Conservation (phyloP, 2,888 invertebrate species). For the Himalopsyche kuldschensis region DNA sequence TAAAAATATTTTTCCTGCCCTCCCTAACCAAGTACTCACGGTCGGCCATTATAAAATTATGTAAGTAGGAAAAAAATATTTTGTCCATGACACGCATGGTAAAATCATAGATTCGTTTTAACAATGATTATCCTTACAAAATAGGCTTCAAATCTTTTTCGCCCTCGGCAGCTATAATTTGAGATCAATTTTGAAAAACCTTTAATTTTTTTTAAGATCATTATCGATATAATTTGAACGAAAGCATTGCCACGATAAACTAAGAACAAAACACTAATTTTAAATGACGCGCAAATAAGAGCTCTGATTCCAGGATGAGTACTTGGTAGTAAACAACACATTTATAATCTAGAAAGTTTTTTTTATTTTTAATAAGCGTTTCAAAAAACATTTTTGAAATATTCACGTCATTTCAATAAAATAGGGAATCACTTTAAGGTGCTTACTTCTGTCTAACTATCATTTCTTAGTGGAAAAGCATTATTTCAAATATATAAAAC, state of each 20-base stretch:
- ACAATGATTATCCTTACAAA: conserved; percentile 7
- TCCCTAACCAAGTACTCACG: too few species aligned
- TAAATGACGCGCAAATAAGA: neutral
- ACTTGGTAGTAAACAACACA: neutral
- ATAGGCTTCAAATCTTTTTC: neutral
- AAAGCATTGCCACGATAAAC: neutral
- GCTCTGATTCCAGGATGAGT: neutral
- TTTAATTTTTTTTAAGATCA: conserved; percentile 8
- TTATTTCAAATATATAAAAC: too few species aligned
- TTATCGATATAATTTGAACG: conserved; percentile 26
- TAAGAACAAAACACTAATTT: neutral
- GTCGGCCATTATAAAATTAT: neutral
- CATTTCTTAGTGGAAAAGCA: too few species aligned
- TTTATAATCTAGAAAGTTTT: too few species aligned
- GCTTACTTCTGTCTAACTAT: too few species aligned
- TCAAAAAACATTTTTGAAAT: too few species aligned
- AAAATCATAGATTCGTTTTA: conserved; percentile 13
- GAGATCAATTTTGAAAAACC: neutral
- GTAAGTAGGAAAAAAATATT: conserved; percentile 2
- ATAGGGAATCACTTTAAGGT: too few species aligned
- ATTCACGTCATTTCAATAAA: too few species aligned
- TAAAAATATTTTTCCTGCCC: too few species aligned
- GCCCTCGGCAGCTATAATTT: conserved; percentile 12
- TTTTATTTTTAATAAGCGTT: too few species aligned
- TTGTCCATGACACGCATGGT: conserved; percentile 7